Evolutionary conservation across 37 sponge, comb jelly and placozoan species (phyloP).

Genomic region (Ianthella basta): DNA sequence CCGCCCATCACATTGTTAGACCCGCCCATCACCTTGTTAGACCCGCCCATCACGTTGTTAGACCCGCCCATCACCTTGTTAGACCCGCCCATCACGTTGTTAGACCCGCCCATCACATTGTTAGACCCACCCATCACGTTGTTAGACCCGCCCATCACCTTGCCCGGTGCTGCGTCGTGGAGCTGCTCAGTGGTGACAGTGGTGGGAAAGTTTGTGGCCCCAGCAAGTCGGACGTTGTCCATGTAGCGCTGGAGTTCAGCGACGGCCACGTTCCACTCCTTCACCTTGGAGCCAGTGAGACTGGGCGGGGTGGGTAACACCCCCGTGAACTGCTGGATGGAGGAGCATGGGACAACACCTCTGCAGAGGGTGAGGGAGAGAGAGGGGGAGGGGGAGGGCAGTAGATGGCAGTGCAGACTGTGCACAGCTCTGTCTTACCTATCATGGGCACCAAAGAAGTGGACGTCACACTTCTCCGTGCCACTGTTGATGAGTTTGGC

Average conservation of each 20-base stretch:
- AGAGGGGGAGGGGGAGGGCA: not conserved
- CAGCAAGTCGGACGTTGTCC: slow-evolving; percentile 48
- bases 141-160: too few relatives aligned
- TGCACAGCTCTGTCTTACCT: slow-evolving; percentile 46
- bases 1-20: too few relatives aligned
- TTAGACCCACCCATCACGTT: too few relatives aligned
- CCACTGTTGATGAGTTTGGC: slow-evolving; percentile 89
- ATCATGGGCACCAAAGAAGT: slow-evolving; percentile 95
- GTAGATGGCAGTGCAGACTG: not conserved
- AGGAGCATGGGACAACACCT: slow-evolving; percentile 57
- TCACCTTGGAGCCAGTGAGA: slow-evolving; percentile 55
- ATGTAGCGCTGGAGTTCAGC: slow-evolving; percentile 74
- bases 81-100: too few relatives aligned
- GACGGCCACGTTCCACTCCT: slow-evolving; percentile 78
- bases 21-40: too few relatives aligned
- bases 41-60: too few relatives aligned
- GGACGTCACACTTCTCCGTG: slow-evolving; percentile 87
- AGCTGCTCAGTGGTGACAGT: too few relatives aligned
- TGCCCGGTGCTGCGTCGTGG: too few relatives aligned
- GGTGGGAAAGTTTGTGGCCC: too few relatives aligned
- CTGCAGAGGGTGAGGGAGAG: slow-evolving; percentile 6
- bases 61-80: too few relatives aligned
- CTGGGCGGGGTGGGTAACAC: slow-evolving; percentile 63
- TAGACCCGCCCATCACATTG: too few relatives aligned
- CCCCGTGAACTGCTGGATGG: slow-evolving; percentile 60